Evolutionary conservation across 2,113 vertebrate species (phyloP), one percentile per base, ranked within the genome.

Genomic region (Aplodontia rufa): DNA sequence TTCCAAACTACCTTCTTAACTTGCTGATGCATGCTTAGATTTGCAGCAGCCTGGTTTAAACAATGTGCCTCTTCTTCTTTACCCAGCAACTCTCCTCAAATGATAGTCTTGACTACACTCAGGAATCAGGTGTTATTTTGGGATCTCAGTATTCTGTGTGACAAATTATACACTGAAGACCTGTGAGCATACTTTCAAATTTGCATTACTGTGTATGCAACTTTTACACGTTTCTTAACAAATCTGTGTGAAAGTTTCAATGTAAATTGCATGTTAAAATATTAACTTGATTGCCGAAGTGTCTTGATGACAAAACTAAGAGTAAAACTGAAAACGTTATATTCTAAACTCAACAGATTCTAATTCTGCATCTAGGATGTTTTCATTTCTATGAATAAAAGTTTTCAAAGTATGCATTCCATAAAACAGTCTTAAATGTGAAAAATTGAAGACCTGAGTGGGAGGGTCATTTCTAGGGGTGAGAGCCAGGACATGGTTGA

Each of bases 1-100:
- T 97, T 97, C 96, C 94, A 95, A 93, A 69, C 75, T 68, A 55
- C 69, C 35, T 91, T 82, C 91, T 84, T 53, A 53, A 87, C 97
- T 75, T 98, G 97, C 93, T 87, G 53, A 5, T 62, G 83, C 97
- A 91, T 2, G 96, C 68, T 80, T 37, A 28, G 45, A 17, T 13
- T 49, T 55, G 45, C 64, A 80, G 40, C n/a, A 84, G 30, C 32
- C 22, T 7, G 28, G 10, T 71, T 47, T 35, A 66, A 96, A 97
- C 95, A 97, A 83, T 89, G 30, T 1, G 5, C 2, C 14, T 40
- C 53, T 30, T 28, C 37, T 64, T 69, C 45, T 78, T 55, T 42
- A 10, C 17, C 22, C 37, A 69, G n/a, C 32, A 32, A 22, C n/a
- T 74, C 12, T 68, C 35, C 32, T 58, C 26, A 47, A 35, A 62